Evolutionary conservation across 2,797 vertebrate genomes (phyloP), one percentile per base, ranked within the genome.

Genomic region (Remorina albescens): DNA sequence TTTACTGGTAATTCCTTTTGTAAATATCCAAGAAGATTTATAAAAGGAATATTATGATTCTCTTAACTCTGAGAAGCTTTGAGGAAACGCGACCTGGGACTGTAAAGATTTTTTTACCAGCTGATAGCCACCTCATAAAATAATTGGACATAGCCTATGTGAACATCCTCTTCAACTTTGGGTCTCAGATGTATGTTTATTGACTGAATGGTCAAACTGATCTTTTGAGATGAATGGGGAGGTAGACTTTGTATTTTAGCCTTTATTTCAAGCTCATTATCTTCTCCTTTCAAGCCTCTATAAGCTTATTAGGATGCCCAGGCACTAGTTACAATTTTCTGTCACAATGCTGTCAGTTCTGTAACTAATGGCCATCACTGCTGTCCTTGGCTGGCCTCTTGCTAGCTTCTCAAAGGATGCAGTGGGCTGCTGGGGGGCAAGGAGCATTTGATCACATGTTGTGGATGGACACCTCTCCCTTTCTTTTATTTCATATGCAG

Each of bases 181-280:
- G 71, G 65, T 74, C 74, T 78, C 65, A 72, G 81, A 84, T 49
- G 47, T 28, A 55, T 73, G 68, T 77, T 82, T 85, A 74, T 84
- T 73, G 78, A 85, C 75, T 67, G 62, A 72, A 74, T 73, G 66
- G 64, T 65, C 70, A 63, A 73, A 66, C 73, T 47, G 66, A 42
- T 86, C 71, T 56, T 42, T 15, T 62, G 60, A 87, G 81, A 86
- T 76, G 77, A 88, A 85, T 70, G 19, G 41, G 51, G 57, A 83
- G 56, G 71, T 54, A 49, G 70, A 54, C 36, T 76, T 76, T 83
- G 63, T 73, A 66, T 87, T 76, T 76, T 42, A 42, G 16, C 26
- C 36, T 78, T 84, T 81, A 81, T 85, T 90, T 86, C 82, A 80
- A 72, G 75, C 82, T 91, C 83, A 90, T 92, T 92, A 91, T 83